phyloP scores from a whole-genome alignment of 2,797 vertebrate species.

The Schizopygopsis pylzovi region DNA sequence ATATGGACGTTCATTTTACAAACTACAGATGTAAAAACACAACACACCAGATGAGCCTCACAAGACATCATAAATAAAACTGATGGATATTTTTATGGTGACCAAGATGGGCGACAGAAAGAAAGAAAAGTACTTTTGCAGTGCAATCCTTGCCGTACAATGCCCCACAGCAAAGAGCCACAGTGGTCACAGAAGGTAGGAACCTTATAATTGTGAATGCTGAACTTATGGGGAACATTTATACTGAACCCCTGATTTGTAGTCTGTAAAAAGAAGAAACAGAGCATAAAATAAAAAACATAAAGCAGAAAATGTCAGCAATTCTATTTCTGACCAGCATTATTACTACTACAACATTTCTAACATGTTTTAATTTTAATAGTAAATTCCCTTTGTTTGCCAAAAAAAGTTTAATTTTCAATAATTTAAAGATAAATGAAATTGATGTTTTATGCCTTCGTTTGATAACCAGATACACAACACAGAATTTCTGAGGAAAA shows the following conservation, averaged over 20 bases:
- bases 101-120: background rate
- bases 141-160: slow-evolving; percentile 92
- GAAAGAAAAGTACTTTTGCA: slow-evolving; percentile 86
- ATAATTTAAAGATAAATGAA: too few species aligned
- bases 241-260: slow-evolving; percentile 92
- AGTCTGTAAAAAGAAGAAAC: slow-evolving; percentile 71
- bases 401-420: too few species aligned
- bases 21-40: slow-evolving; percentile 73
- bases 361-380: too few species aligned
- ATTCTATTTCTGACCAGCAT: slow-evolving; percentile 4
- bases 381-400: too few species aligned
- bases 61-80: background rate
- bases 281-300: background rate
- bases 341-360: too few species aligned
- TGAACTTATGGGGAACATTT: slow-evolving; percentile 96
- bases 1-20: slow-evolving; percentile 98
- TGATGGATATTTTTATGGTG: background rate
- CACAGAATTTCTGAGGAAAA: too few species aligned
- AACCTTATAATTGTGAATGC: slow-evolving; percentile 92
- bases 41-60: slow-evolving; percentile 29
- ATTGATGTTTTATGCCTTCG: too few species aligned
- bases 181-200: slow-evolving; percentile 98
- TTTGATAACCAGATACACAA: too few species aligned
- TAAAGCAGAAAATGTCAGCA: background rate
- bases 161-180: slow-evolving; percentile 94